Percentiles rank a stretch among this genome's conserved stretches.
phyloP scores from a whole-genome alignment of 2,113 vertebrate genomes.

The Ceuthmochares aereus region DNA sequence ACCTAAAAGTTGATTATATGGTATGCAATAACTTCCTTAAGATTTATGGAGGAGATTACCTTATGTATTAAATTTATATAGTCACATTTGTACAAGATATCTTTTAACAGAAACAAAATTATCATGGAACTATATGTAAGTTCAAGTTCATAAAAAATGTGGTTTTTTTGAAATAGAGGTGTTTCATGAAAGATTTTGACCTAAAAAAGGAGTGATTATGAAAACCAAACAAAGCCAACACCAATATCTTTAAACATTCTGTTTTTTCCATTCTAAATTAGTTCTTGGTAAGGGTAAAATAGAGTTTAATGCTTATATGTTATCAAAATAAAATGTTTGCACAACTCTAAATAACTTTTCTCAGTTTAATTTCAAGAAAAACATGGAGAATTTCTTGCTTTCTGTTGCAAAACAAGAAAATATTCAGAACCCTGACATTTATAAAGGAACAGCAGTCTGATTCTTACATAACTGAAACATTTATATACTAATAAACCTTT shows the following conservation, averaged over 20 bases:
- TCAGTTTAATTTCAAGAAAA: not conserved
- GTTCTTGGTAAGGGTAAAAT: not conserved
- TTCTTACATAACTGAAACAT: not conserved
- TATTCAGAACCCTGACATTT: not conserved
- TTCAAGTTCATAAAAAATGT: not conserved
- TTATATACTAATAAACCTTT: not conserved
- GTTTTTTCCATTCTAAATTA: not conserved
- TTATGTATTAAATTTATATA: not conserved
- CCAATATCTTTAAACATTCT: not conserved
- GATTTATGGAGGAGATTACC: not conserved
- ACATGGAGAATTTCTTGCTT: not conserved
- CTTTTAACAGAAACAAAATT: not conserved
- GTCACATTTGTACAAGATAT: not conserved
- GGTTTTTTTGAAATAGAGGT: not conserved
- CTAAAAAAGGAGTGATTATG: not conserved
- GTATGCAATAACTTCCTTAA: not conserved
- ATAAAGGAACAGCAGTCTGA: not conserved
- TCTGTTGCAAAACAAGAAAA: not conserved
- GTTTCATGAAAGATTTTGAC: not conserved
- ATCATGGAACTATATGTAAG: not conserved
- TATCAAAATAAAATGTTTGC: not conserved
- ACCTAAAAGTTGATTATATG: not conserved
- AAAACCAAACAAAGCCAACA: not conserved
- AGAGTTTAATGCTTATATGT: not conserved
- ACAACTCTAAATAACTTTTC: not conserved